Evolutionary conservation across 1,140 invertebrate species (phyloP), one percentile per base, ranked within the genome.

Genomic region (Zaprionus taronus): DNA sequence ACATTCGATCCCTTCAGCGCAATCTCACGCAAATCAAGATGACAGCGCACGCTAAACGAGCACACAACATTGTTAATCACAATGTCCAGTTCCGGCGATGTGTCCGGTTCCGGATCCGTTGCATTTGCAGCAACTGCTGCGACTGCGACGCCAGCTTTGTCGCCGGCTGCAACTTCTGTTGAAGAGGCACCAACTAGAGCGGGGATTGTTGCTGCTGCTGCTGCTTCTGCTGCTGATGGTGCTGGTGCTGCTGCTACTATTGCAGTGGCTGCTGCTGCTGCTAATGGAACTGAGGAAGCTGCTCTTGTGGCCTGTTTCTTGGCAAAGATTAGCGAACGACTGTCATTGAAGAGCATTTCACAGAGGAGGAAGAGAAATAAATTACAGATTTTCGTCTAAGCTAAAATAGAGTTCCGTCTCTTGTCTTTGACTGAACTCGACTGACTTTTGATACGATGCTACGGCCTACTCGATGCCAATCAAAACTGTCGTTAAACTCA

Each of bases 21-120:
- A 82, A 99, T 98, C 92, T 97, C 96, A 91, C 97, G 95, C 80
- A 99, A 94, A 95, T 99, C 99, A 77, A 99, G 94, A 94, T 99
- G 98, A 94, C 99, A 99, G 87, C 97, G 95, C 64, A 99, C 97
- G 94, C 96, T 98, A 94, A 99, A 99, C 93, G 97, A 98, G 93
- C 98, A 99, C 73, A 99, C 98, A 81, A 99, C 98, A 95, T 99
- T 99, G 93, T 98, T 99, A 92, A 99, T 99, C 89, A 97, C 96
- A 91, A 99, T 99, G 93, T 98, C 97, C 92, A 98, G 95, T 93
- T 97, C 96, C 1, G 95, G 96, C 31, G 94, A 94, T 14, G 55
- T 65, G 1, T 77, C 74, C 20, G 7, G 22, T 12, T 83, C 79
- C 22, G 28, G 24, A 53, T 76, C 56, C 9, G 12, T 1, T n/a